Percentiles rank a stretch among this genome's conserved stretches.
phyloP scores from a whole-genome alignment of 2,888 invertebrate species.

The Gymnocheta viridis region DNA sequence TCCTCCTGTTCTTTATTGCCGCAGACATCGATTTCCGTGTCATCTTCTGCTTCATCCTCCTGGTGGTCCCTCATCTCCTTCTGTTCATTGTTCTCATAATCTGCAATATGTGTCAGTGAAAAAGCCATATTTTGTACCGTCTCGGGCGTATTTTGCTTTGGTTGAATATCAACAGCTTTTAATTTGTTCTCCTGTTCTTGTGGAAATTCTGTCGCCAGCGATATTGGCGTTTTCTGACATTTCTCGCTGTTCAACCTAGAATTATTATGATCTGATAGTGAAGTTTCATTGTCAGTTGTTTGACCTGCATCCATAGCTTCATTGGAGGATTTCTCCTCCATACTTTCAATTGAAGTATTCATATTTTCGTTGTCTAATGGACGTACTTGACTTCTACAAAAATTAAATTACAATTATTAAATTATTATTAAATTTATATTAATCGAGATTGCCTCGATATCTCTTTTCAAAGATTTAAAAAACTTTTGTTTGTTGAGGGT shows the following conservation, averaged over 20 bases:
- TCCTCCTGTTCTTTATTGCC: conserved; percentile 56
- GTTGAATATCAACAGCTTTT: neutral
- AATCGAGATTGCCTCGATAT: no score
- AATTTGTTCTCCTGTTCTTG: neutral
- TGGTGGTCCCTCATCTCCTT: neutral
- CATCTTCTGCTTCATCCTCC: conserved; percentile 54
- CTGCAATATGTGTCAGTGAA: neutral
- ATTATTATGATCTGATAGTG: neutral
- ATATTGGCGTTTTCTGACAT: neutral
- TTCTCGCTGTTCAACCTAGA: conserved; percentile 1
- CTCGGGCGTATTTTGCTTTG: neutral
- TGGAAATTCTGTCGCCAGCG: neutral
- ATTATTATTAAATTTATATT: no score
- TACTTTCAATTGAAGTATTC: conserved; percentile 49
- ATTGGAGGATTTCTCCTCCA: conserved; percentile 38
- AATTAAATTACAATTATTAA: neutral
- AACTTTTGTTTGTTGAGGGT: no score
- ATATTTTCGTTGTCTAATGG: conserved; percentile 34
- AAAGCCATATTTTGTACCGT: conserved; percentile 14
- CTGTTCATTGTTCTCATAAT: conserved; percentile 10
- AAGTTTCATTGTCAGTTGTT: conserved; percentile 35
- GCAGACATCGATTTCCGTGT: conserved; percentile 76
- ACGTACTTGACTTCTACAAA: conserved; percentile 44
- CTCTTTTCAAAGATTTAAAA: no score
- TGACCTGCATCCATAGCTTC: conserved; percentile 30